Percentiles rank a stretch among this genome's conserved stretches.
Evolutionary conservation across 2,888 invertebrate species (phyloP).

Genomic region (Eristalis pertinax): DNA sequence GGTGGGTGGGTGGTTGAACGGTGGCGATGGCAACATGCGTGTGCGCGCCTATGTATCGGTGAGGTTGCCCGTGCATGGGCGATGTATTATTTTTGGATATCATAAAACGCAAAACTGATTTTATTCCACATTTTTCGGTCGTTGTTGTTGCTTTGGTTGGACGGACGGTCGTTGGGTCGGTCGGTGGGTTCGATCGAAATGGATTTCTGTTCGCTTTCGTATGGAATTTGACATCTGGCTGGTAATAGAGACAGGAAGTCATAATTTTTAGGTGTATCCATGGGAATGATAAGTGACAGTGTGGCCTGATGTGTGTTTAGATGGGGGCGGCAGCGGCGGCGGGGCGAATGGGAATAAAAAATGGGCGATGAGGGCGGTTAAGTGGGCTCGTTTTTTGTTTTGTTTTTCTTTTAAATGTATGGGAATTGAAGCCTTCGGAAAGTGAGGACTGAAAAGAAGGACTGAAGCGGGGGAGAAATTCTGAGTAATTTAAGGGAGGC

Average conservation of each 20-base stretch:
- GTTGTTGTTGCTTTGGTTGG: background rate
- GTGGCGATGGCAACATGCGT: conserved; percentile 42
- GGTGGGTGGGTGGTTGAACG: conserved; percentile 52
- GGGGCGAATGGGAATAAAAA: background rate
- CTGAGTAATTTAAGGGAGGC: too few relatives aligned
- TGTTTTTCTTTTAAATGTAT: background rate
- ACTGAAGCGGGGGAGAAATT: too few relatives aligned
- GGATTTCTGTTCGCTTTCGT: conserved; percentile 52
- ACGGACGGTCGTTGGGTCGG: background rate
- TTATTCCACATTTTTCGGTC: conserved; percentile 13
- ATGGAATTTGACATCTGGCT: conserved; percentile 70
- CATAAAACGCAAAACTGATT: conserved; percentile 56
- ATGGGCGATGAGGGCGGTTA: background rate
- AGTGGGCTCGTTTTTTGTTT: conserved; percentile 28
- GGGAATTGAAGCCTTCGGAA: background rate
- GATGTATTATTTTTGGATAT: conserved; percentile 67
- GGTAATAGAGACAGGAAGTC: conserved; percentile 67
- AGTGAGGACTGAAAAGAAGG: too few relatives aligned
- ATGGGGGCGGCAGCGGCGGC: background rate
- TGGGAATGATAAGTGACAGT: conserved; percentile 36
- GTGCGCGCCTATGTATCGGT: conserved; percentile 12
- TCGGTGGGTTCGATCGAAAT: conserved; percentile 30
- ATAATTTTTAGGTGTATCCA: conserved; percentile 54
- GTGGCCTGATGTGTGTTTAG: conserved; percentile 3
- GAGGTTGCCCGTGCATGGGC: conserved; percentile 46